Evolutionary conservation across 2,888 invertebrate species (phyloP).

Genomic region (Drosophila parthenogenetica): DNA sequence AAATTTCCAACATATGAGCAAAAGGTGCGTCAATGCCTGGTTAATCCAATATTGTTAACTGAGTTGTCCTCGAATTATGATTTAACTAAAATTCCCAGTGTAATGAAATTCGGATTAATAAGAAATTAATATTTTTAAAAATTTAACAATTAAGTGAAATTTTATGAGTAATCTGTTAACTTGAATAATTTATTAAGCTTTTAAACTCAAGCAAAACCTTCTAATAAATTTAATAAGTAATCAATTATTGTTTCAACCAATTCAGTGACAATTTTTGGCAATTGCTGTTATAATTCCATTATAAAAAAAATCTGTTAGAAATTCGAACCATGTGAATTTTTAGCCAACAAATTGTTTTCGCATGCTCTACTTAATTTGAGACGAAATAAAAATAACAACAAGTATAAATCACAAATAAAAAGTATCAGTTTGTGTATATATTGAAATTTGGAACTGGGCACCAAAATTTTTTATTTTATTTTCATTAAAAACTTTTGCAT

Average conservation of each 20-base stretch:
- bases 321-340: constrained; percentile 3
- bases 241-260: background rate
- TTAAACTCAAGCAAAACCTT: too few relatives aligned
- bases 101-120: constrained; percentile 1
- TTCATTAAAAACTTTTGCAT: constrained; percentile 69
- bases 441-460: constrained; percentile 11
- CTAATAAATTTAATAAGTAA: too few relatives aligned
- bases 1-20: constrained; percentile 37
- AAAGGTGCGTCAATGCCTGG: constrained; percentile 48
- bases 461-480: constrained; percentile 52
- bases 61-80: background rate
- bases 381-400: constrained; percentile 16
- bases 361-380: constrained; percentile 23
- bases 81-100: background rate
- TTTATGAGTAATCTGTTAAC: background rate
- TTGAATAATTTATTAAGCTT: too few relatives aligned
- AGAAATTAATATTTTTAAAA: background rate
- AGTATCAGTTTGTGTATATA: constrained; percentile 9
- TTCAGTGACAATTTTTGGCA: background rate
- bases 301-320: background rate
- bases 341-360: background rate
- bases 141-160: background rate
- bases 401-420: constrained; percentile 23
- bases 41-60: constrained; percentile 13
- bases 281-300: constrained; percentile 3